phyloP scores from a whole-genome alignment of 2,797 vertebrate species.

The Eleutherodactylus coqui region DNA sequence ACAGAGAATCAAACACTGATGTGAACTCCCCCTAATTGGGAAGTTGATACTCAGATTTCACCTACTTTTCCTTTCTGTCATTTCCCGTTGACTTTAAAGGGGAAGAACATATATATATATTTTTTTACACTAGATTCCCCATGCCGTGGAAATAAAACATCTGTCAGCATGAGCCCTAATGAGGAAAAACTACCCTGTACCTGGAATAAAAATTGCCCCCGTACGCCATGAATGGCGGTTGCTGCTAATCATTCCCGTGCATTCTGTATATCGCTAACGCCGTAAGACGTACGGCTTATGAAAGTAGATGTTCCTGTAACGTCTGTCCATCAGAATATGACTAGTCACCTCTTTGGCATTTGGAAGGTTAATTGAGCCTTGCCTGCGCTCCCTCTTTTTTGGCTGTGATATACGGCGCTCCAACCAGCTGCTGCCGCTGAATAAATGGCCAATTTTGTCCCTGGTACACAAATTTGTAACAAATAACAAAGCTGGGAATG shows the following conservation, averaged over 20 bases:
- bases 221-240: background rate
- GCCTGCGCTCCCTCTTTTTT: slow-evolving; percentile 68
- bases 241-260: background rate
- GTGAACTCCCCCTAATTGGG: background rate
- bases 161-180: slow-evolving; percentile 13
- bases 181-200: slow-evolving; percentile 9
- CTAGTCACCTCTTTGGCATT: slow-evolving; percentile 71
- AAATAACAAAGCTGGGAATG: slow-evolving; percentile 80
- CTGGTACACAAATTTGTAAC: slow-evolving; percentile 80
- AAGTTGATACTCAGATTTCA: background rate
- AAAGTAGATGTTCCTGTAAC: background rate
- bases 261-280: background rate
- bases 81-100: background rate
- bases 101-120: background rate
- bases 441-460: slow-evolving; percentile 84
- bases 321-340: slow-evolving; percentile 47
- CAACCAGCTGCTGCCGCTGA: slow-evolving; percentile 80
- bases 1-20: too few species aligned
- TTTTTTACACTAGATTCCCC: background rate
- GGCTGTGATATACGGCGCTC: slow-evolving; percentile 71
- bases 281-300: background rate
- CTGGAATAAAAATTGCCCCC: background rate
- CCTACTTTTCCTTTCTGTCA: background rate
- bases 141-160: background rate
- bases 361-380: slow-evolving; percentile 76